Evolutionary conservation across 2,113 vertebrate genomes (phyloP).

Genomic region (Cavia aperea): DNA sequence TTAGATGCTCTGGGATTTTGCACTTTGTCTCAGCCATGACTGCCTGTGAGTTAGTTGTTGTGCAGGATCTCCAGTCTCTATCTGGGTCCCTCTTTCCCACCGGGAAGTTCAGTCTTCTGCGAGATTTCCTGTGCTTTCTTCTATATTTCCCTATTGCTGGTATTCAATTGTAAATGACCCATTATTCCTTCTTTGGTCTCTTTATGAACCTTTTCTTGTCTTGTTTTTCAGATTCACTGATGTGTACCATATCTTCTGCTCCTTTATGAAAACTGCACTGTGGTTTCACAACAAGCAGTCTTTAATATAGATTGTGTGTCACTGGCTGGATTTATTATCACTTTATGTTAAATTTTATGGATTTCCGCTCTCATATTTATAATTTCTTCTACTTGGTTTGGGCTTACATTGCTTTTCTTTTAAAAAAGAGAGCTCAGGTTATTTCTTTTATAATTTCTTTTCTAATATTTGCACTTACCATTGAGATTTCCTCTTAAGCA

Average conservation of each 20-base stretch:
- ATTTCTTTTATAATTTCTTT: background rate
- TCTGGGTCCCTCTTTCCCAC: background rate
- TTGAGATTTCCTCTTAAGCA: background rate
- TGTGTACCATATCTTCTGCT: background rate
- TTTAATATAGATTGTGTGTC: background rate
- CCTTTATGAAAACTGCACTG: background rate
- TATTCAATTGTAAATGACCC: background rate
- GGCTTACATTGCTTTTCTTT: background rate
- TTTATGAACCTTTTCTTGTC: background rate
- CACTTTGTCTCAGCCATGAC: background rate
- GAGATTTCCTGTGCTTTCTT: background rate
- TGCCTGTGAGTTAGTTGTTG: background rate
- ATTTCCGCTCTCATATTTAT: background rate
- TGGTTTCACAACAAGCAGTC: background rate
- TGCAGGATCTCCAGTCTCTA: background rate
- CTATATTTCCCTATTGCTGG: background rate
- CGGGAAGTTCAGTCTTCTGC: background rate
- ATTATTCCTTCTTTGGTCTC: background rate
- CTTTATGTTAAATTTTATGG: background rate
- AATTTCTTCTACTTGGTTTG: background rate
- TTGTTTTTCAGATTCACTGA: background rate
- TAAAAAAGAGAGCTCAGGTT: background rate
- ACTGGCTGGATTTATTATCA: background rate
- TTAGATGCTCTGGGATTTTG: background rate
- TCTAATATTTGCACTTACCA: background rate